Evolutionary conservation across 2,888 invertebrate species (phyloP), one percentile per base, ranked within the genome.

Genomic region (Steinernema hermaphroditum): DNA sequence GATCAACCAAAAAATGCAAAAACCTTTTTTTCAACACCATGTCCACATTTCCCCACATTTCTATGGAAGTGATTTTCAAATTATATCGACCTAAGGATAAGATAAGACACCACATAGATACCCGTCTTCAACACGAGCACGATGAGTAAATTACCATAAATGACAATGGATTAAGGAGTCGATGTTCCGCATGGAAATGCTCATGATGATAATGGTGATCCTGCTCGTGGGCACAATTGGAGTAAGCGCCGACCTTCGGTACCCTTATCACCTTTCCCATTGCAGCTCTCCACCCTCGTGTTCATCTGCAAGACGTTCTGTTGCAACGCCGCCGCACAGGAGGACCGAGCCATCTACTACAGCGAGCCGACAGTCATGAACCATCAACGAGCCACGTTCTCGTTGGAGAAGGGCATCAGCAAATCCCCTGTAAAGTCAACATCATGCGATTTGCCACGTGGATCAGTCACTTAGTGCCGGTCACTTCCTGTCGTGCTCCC

Each of bases 121-220:
- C n/a, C n/a, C n/a, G n/a, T n/a, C n/a, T n/a, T n/a, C n/a, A n/a
- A n/a, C n/a, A n/a, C n/a, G n/a, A n/a, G n/a, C n/a, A n/a, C n/a
- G n/a, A n/a, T n/a, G n/a, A n/a, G n/a, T n/a, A n/a, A n/a, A n/a
- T n/a, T n/a, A n/a, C n/a, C n/a, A n/a, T n/a, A n/a, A n/a, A n/a
- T n/a, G n/a, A n/a, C n/a, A n/a, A n/a, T n/a, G n/a, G n/a, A n/a
- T n/a, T n/a, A n/a, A n/a, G 62, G 62, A 62, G 62, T 62, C 62
- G 32, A 62, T 62, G 62, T 62, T 62, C 62, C 62, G 62, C 16
- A 62, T 62, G 32, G 62, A 62, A 32, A 62, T 62, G 62, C 62
- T 62, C 62, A 62, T 62, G 62, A 62, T 62, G 62, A 62, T 62
- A 16, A 62, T 62, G 62, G 62, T 62, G 4, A 62, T 62, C n/a